These are phyloP conservation scores for Psettodes erumei DNA, from an alignment of 2,113 vertebrate species.

Conservation along the genomic window DNA sequence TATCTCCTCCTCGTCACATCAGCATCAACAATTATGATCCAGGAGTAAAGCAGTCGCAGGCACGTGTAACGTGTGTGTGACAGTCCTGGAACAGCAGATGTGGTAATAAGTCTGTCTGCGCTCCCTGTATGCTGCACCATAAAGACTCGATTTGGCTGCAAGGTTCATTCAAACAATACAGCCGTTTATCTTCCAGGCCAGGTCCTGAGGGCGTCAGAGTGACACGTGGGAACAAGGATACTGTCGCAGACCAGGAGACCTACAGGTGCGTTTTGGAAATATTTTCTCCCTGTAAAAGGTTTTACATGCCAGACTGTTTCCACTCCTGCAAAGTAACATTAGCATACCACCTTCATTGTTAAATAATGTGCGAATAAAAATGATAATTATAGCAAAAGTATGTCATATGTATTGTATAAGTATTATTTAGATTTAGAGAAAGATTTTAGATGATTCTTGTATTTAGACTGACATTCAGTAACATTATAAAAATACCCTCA, in stretches of 20 bases:
- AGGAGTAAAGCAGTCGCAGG: neutral
- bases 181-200: constrained; percentile 62
- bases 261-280: neutral
- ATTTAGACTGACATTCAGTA: neutral
- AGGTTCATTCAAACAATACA: too few species aligned
- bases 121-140: constrained; percentile 2
- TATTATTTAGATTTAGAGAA: neutral
- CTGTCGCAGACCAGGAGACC: neutral
- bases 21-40: constrained; percentile 11
- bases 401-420: too few species aligned
- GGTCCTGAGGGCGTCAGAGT: constrained; percentile 19
- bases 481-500: neutral
- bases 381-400: too few species aligned
- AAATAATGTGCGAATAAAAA: too few species aligned
- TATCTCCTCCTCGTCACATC: constrained; percentile 14
- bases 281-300: neutral
- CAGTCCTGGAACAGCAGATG: constrained; percentile 6
- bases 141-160: constrained; percentile 7
- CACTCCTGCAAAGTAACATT: neutral
- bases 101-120: constrained; percentile 28
- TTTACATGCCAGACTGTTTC: neutral
- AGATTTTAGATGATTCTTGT: too few species aligned
- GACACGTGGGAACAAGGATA: neutral
- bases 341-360: neutral
- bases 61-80: constrained; percentile 52